These are phyloP conservation scores for Pipistrellus pipistrellus DNA, from an alignment of 2,797 vertebrate species.

Conservation along the genomic window DNA sequence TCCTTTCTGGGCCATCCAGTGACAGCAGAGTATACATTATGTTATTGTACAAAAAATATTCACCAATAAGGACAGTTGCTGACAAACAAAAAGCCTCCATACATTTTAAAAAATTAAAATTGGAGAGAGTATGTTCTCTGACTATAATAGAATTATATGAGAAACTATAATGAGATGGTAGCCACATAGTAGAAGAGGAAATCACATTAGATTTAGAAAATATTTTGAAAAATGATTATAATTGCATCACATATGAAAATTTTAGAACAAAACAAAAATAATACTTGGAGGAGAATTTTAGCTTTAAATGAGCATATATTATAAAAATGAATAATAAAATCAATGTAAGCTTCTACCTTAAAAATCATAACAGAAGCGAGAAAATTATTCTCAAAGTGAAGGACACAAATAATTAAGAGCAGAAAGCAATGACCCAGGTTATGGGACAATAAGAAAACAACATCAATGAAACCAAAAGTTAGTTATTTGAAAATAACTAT, in stretches of 20 bases:
- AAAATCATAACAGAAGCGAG: neutral
- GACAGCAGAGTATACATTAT: neutral
- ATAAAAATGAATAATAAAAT: conserved; percentile 7
- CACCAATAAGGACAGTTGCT: neutral
- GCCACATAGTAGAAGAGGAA: neutral
- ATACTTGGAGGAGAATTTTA: neutral
- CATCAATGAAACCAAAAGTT: neutral
- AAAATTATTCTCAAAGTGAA: neutral
- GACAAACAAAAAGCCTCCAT: neutral
- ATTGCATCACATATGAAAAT: neutral
- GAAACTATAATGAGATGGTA: neutral
- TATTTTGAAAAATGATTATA: neutral
- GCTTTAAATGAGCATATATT: neutral
- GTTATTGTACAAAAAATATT: neutral
- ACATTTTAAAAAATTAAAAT: neutral
- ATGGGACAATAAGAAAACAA: neutral
- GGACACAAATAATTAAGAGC: neutral
- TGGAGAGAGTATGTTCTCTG: neutral
- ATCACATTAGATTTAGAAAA: conserved; percentile 13
- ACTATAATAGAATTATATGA: neutral
- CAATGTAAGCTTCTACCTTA: neutral
- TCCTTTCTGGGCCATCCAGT: neutral
- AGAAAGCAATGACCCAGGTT: neutral
- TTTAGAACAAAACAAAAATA: neutral
- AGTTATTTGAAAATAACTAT: neutral